These are phyloP conservation scores for Biston betularia DNA, from an alignment of 2,888 invertebrate species.

Conservation along the genomic window DNA sequence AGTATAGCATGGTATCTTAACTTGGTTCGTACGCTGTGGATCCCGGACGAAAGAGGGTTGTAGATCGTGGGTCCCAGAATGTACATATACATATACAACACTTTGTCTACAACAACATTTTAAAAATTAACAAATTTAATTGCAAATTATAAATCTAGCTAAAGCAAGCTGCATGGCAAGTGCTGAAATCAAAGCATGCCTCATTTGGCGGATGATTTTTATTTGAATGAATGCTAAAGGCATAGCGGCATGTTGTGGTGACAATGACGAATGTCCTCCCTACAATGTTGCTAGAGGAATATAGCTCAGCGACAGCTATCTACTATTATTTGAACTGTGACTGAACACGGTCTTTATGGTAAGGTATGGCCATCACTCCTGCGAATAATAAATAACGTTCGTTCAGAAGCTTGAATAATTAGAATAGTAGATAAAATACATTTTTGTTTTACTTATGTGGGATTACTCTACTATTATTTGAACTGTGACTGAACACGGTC, in stretches of 20 bases:
- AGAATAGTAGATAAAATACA: too few relatives aligned
- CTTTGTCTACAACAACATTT: too few relatives aligned
- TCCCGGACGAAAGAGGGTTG: too few relatives aligned
- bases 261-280: slow-evolving; percentile 59
- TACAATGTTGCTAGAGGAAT: slow-evolving; percentile 50
- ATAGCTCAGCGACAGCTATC: slow-evolving; percentile 47
- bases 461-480: slow-evolving; percentile 1
- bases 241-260: slow-evolving; percentile 44
- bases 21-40: too few relatives aligned
- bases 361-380: neutral
- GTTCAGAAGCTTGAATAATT: neutral
- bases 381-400: neutral
- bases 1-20: too few relatives aligned
- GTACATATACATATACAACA: too few relatives aligned
- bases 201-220: slow-evolving; percentile 49
- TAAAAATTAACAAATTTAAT: too few relatives aligned
- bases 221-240: slow-evolving; percentile 53
- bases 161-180: neutral
- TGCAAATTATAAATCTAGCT: too few relatives aligned
- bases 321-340: slow-evolving; percentile 2
- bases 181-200: slow-evolving; percentile 6
- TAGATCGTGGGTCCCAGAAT: too few relatives aligned
- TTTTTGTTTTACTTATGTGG: too few relatives aligned
- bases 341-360: slow-evolving; percentile 33
- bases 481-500: slow-evolving; percentile 16